These are phyloP conservation scores for Phenacoccus solenopsis DNA, from an alignment of 1,140 invertebrate species.

Conservation along the genomic window DNA sequence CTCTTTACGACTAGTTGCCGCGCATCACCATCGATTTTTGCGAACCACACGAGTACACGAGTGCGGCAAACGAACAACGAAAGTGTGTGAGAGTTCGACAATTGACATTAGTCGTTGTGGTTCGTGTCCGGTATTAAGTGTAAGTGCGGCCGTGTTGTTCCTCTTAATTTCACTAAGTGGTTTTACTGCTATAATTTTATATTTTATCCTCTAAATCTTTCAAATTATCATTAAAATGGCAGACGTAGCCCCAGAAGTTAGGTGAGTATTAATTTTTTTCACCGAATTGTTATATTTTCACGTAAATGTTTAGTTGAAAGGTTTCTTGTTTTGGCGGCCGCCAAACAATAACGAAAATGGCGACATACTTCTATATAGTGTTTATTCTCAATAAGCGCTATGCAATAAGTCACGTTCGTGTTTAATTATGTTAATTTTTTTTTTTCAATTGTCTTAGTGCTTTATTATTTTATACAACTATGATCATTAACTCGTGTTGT, in stretches of 20 bases:
- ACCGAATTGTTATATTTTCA: background rate
- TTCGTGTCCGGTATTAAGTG: background rate
- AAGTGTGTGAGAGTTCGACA: background rate
- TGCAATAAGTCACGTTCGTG: background rate
- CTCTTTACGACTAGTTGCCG: background rate
- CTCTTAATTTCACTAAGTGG: background rate
- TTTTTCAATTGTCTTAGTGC: background rate
- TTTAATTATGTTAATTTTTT: background rate
- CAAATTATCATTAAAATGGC: slow-evolving; percentile 4
- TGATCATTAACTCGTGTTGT: background rate
- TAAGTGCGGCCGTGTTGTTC: background rate
- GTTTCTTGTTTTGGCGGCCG: slow-evolving; percentile 5
- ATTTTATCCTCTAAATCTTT: background rate
- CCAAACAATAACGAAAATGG: slow-evolving; percentile 13
- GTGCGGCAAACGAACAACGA: background rate
- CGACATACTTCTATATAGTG: slow-evolving; percentile 5
- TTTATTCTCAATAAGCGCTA: background rate
- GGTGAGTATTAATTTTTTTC: background rate
- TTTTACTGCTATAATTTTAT: background rate
- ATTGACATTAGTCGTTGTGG: background rate
- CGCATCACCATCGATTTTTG: background rate
- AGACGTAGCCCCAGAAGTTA: slow-evolving; percentile 3
- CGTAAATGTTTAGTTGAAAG: background rate
- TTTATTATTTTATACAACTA: background rate
- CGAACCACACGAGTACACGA: background rate